Evolutionary conservation across 2,113 vertebrate genomes (phyloP), one percentile per base, ranked within the genome.

Genomic region (Rhineura floridana): DNA sequence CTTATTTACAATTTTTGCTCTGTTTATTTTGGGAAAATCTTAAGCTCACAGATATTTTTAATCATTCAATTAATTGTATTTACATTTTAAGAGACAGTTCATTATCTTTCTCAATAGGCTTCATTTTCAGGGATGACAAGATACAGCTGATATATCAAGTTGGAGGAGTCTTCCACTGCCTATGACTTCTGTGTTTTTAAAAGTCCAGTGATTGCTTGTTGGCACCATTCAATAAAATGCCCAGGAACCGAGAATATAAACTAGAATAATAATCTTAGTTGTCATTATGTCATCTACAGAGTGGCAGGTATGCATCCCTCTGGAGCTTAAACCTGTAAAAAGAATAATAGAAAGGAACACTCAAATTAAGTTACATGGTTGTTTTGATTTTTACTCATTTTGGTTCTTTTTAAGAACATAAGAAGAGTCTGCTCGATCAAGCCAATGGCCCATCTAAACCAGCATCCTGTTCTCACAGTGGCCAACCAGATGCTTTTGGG

Each of bases 251-350:
- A 85, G 87, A 86, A 88, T 52, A 90, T 77, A 91, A 87, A 73
- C 88, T 85, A 94, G 62, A n/a, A 93, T 48, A 42, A 88, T 76
- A 42, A 93, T 67, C 30, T 87, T 85, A 52, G 83, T 3, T 55
- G 79, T 23, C 86, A 94, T 67, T 19, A 88, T 15, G 7, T 52
- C 80, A 13, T 42, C 30, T 19, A 39, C 48, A 25, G 8, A 70
- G 67, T 87, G 89, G 44, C 88, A 84, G n/a, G 72, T 21, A 15
- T 91, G 87, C 73, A 25, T 55, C 89, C 75, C 93, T 92, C 73
- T 88, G 46, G 97, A 97, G 88, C 90, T 96, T 89, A 97, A 93
- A 94, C 96, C 96, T 97, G 92, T 15, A 81, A 94, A 94, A 86
- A 33, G 28, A 63, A 65, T 19, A 46, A 76, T 3, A 76, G 10